These are phyloP conservation scores for Pemphredon lugubris DNA, from an alignment of 2,888 invertebrate genomes.

Conservation along the genomic window DNA sequence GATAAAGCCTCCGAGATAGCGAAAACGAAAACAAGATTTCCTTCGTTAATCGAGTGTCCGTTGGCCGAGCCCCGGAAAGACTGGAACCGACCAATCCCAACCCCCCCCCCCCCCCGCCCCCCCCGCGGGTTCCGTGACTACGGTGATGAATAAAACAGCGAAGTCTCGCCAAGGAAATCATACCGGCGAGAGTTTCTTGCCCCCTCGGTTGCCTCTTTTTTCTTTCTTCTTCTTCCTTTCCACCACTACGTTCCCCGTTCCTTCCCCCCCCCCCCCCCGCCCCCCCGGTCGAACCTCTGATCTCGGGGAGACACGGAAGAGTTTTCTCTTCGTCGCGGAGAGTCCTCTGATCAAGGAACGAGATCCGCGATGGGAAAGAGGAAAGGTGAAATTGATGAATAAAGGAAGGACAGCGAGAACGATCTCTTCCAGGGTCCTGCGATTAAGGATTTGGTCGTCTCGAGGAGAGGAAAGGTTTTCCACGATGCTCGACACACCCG, in stretches of 20 bases:
- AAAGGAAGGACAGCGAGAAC: not conserved
- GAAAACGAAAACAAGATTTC: slow-evolving; percentile 61
- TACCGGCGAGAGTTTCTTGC: slow-evolving; percentile 61
- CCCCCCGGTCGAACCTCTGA: not conserved
- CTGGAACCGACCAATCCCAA: slow-evolving; percentile 55
- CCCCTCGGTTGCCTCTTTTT: slow-evolving; percentile 27
- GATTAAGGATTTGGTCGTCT: slow-evolving; percentile 23
- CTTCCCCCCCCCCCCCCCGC: not conserved
- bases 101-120: too few relatives aligned
- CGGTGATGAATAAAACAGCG: slow-evolving; percentile 69
- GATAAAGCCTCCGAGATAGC: slow-evolving; percentile 34
- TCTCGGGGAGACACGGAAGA: slow-evolving; percentile 18
- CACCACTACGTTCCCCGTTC: not conserved
- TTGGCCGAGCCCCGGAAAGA: slow-evolving; percentile 17
- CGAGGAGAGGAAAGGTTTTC: too few relatives aligned
- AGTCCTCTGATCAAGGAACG: slow-evolving; percentile 15
- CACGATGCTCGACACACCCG: too few relatives aligned
- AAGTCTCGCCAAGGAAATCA: slow-evolving; percentile 61
- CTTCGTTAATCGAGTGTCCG: slow-evolving; percentile 56
- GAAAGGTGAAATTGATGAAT: not conserved
- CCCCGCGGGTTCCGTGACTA: too few relatives aligned
- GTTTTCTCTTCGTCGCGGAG: slow-evolving; percentile 20
- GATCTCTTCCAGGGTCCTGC: not conserved
- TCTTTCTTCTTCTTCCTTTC: not conserved
- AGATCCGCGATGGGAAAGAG: slow-evolving; percentile 6